phyloP scores from a whole-genome alignment of 2,113 vertebrate genomes.

The Illadopsis cleaveri region DNA sequence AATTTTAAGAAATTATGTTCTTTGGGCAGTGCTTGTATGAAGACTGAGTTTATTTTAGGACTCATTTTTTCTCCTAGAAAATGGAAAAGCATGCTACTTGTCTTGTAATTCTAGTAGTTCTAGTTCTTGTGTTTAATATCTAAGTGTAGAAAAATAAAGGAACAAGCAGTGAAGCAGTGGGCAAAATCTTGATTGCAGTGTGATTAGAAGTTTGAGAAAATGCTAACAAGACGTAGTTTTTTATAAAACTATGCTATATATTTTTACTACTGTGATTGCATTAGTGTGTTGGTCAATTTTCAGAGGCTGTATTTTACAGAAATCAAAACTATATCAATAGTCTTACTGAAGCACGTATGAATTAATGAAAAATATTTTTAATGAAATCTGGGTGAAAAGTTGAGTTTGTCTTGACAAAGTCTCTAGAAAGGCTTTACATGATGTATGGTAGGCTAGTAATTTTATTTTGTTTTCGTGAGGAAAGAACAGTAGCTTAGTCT shows the following conservation, averaged over 20 bases:
- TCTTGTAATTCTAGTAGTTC: not conserved
- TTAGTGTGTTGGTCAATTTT: not conserved
- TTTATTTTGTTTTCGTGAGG: not conserved
- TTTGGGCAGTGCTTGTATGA: not conserved
- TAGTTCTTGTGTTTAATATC: not conserved
- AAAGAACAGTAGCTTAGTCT: not conserved
- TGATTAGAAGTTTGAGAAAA: not conserved
- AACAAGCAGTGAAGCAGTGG: not conserved
- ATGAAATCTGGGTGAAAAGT: not conserved
- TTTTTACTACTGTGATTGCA: not conserved
- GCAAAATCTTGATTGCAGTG: not conserved
- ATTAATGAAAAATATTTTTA: not conserved
- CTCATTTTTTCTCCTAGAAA: not conserved
- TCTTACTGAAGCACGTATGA: not conserved
- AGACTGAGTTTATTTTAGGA: not conserved
- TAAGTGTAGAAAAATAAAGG: not conserved
- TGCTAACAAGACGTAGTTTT: not conserved
- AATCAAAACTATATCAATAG: not conserved
- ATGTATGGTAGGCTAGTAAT: not conserved
- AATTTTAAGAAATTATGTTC: not conserved
- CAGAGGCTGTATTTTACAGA: not conserved
- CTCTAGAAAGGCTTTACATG: not conserved
- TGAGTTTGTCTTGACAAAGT: not conserved
- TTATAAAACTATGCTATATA: not conserved
- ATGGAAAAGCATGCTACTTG: not conserved